Conservation (phyloP, 2,888 invertebrate species). For the Polyommatus icarus region DNA sequence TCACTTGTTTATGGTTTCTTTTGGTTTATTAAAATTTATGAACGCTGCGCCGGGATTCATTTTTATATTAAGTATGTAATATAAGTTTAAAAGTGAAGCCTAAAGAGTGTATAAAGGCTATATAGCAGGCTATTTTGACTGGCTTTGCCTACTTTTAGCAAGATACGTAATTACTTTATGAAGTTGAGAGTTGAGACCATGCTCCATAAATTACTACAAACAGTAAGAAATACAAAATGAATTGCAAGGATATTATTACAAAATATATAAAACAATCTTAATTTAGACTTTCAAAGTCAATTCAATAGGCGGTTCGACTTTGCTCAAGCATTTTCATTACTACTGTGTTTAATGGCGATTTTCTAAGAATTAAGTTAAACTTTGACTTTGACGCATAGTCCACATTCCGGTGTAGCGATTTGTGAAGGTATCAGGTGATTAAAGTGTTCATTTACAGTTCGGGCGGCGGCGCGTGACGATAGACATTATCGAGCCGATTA, state of each 20-base stretch:
- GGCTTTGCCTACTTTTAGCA: too few relatives aligned
- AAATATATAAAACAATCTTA: not conserved
- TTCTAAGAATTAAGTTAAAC: not conserved
- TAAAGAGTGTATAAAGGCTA: not conserved
- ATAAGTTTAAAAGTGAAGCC: not conserved
- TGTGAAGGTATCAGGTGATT: slow-evolving; percentile 24
- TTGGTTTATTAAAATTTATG: slow-evolving; percentile 3
- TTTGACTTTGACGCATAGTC: slow-evolving; percentile 5
- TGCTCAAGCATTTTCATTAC: not conserved
- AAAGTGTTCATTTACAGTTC: slow-evolving; percentile 18
- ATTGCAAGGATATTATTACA: not conserved
- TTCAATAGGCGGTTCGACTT: not conserved
- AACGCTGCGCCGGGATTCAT: not conserved
- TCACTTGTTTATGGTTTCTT: not conserved
- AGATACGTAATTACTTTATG: too few relatives aligned
- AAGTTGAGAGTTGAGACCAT: too few relatives aligned
- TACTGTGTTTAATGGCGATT: not conserved
- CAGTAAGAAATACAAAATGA: too few relatives aligned
- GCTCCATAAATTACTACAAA: too few relatives aligned
- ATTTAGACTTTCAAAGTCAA: not conserved
- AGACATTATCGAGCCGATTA: slow-evolving; percentile 20
- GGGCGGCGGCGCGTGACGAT: not conserved
- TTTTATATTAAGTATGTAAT: not conserved
- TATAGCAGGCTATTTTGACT: too few relatives aligned
- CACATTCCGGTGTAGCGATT: slow-evolving; percentile 21